phyloP scores from a whole-genome alignment of 1,140 invertebrate genomes.

The Lepidurus couesii region DNA sequence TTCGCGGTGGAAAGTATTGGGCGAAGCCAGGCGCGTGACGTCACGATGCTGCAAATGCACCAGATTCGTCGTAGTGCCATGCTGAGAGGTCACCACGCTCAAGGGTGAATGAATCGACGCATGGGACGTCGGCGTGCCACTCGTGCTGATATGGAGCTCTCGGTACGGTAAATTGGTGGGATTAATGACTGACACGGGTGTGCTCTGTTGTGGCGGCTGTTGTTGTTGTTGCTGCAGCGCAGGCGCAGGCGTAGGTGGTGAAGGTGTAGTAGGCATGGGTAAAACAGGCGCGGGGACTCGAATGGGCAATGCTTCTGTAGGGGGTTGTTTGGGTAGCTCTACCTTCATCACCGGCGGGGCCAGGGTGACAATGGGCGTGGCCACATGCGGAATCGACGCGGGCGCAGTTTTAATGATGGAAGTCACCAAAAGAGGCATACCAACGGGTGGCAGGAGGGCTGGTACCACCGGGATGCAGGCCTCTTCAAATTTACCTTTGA shows the following conservation, averaged over 20 bases:
- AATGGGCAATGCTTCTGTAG: background rate
- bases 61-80: background rate
- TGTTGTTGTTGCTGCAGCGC: slow-evolving; percentile 29
- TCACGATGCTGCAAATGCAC: background rate
- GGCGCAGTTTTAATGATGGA: slow-evolving; percentile 1
- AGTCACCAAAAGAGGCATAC: background rate
- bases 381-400: background rate
- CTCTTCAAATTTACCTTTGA: slow-evolving; percentile 51
- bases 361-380: slow-evolving; percentile 14
- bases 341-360: slow-evolving; percentile 39
- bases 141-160: background rate
- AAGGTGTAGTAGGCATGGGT: background rate
- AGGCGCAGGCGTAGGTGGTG: slow-evolving; percentile 36
- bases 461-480: slow-evolving; percentile 10
- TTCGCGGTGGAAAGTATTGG: background rate
- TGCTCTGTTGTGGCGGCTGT: slow-evolving; percentile 37
- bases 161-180: slow-evolving; percentile 24
- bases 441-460: slow-evolving; percentile 1
- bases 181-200: background rate
- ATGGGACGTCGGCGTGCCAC: background rate
- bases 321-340: slow-evolving; percentile 39
- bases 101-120: background rate
- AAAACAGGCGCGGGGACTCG: background rate
- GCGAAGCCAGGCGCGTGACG: background rate
- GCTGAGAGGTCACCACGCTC: background rate